Evolutionary conservation across 2,113 vertebrate species (phyloP).

Genomic region (Perognathus longimembris): DNA sequence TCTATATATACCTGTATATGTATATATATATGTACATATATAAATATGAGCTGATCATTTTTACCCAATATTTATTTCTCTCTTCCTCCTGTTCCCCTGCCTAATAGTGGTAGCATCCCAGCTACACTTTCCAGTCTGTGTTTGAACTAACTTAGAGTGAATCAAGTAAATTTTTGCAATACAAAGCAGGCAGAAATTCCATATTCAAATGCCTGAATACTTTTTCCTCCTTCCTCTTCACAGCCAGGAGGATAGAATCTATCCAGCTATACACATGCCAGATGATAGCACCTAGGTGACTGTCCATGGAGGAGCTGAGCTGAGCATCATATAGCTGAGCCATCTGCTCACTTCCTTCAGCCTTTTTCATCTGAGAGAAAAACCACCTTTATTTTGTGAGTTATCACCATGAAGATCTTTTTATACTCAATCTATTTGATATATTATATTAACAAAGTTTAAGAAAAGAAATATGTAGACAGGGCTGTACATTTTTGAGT

Average conservation of each 20-base stretch:
- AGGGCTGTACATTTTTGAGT: too few relatives aligned
- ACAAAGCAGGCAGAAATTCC: background rate
- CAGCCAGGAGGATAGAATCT: background rate
- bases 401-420: background rate
- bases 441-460: too few relatives aligned
- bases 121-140: background rate
- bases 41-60: background rate
- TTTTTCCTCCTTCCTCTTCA: background rate
- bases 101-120: background rate
- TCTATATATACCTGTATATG: too few relatives aligned
- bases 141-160: background rate
- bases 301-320: background rate
- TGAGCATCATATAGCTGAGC: background rate
- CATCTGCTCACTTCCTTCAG: background rate
- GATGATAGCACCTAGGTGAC: background rate
- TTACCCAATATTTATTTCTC: background rate
- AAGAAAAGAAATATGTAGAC: too few relatives aligned
- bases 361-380: background rate
- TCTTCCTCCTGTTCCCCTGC: background rate
- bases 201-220: background rate
- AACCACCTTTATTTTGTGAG: background rate
- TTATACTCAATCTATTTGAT: background rate
- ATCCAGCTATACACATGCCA: background rate
- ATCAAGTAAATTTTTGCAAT: background rate
- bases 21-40: background rate